These are phyloP conservation scores for Clavelina lepadiformis DNA, from an alignment of 23 tunicate genomes.

Conservation along the genomic window DNA sequence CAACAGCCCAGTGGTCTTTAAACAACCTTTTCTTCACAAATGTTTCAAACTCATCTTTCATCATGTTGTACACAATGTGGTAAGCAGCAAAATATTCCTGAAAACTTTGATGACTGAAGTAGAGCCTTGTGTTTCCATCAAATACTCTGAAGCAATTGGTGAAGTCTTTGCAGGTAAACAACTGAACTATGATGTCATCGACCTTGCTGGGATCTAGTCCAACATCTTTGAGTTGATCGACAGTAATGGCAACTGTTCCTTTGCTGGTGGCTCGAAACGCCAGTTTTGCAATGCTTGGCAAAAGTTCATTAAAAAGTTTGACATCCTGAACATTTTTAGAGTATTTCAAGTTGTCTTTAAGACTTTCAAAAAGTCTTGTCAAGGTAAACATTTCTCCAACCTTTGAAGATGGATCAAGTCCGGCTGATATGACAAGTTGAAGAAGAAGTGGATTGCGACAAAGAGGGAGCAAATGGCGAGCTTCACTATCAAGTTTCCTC, in stretches of 20 bases:
- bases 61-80: slow-evolving; percentile 12
- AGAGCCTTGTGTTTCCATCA: background rate
- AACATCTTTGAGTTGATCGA: slow-evolving; percentile 4
- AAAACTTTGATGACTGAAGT: slow-evolving; percentile 20
- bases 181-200: slow-evolving; percentile 4
- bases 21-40: slow-evolving; percentile 7
- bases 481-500: slow-evolving; percentile 2
- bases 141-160: background rate
- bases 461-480: slow-evolving; percentile 4
- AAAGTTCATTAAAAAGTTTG: too few species aligned
- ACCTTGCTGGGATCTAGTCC: slow-evolving; percentile 1
- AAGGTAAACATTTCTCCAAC: slow-evolving; percentile 2
- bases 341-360: too few species aligned
- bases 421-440: slow-evolving; percentile 10
- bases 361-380: slow-evolving; percentile 7
- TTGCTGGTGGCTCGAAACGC: slow-evolving; percentile 12
- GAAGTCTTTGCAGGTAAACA: background rate
- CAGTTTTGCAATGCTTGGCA: too few species aligned
- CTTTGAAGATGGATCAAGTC: background rate
- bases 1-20: slow-evolving; percentile 16
- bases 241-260: background rate
- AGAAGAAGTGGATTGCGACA: slow-evolving; percentile 22
- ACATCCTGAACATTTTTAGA: too few species aligned
- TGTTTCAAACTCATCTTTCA: background rate
- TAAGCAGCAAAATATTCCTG: slow-evolving; percentile 37